A percentile compares a stretch with the other conserved stretches of the same genome.
Evolutionary conservation across 2,888 invertebrate genomes (phyloP).

Genomic region (Chirona hameri): DNA sequence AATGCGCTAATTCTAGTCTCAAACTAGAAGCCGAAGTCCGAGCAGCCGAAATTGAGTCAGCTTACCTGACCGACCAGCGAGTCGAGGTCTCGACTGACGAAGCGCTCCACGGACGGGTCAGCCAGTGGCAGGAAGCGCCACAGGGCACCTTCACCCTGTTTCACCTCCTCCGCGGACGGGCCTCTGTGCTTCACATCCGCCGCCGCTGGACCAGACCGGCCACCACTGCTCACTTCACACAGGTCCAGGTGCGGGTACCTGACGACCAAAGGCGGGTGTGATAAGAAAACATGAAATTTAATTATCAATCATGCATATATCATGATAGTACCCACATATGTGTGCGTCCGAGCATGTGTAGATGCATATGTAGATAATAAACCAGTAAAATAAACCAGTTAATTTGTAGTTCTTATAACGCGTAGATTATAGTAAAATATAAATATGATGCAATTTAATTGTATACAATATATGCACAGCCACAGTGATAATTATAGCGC

Average conservation of each 20-base stretch:
- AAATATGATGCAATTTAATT: no score
- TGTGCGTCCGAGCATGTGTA: no score
- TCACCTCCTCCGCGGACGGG: not conserved
- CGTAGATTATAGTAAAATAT: no score
- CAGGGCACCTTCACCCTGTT: constrained; percentile 34
- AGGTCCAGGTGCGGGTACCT: constrained; percentile 2
- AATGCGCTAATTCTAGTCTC: not conserved
- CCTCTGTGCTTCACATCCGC: constrained; percentile 29
- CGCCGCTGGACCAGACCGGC: not conserved
- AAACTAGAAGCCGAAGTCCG: not conserved
- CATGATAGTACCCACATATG: no score
- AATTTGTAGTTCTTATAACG: no score
- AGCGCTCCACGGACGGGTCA: constrained; percentile 39
- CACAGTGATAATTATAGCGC: no score
- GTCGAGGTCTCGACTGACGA: constrained; percentile 39
- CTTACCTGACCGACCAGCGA: constrained; percentile 28
- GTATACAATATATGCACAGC: no score
- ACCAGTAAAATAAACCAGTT: no score
- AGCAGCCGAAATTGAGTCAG: no score
- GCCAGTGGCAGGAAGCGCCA: constrained; percentile 38
- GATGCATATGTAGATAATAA: no score
- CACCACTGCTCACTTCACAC: not conserved
- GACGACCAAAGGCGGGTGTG: not conserved
- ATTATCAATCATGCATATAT: no score
- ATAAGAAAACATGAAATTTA: no score